Base-by-base conservation (phyloP, 37 sponge, comb jelly and placozoan genomes). In the Aphrocallistes beatrix region DNA sequence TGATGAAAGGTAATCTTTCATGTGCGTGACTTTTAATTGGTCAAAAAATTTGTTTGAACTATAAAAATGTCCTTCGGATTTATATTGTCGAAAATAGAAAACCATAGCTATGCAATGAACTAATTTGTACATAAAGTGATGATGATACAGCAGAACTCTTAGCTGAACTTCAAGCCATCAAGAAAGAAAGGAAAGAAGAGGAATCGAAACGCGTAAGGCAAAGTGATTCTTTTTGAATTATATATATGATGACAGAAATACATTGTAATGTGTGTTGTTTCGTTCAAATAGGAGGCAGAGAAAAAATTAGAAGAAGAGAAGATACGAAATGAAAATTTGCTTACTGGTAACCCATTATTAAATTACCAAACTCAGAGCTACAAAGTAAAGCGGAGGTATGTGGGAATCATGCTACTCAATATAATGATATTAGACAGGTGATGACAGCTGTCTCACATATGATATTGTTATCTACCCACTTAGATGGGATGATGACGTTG, bases 401-500 rank as follows among this genome's bases (percentile, higher is more conserved):
- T 47, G 17, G n/a, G n/a, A n/a, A n/a, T n/a, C n/a, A n/a, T n/a
- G n/a, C n/a, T n/a, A n/a, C n/a, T n/a, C n/a, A n/a, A n/a, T n/a
- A n/a, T n/a, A n/a, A n/a, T n/a, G n/a, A n/a, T n/a, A n/a, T n/a
- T n/a, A n/a, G n/a, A n/a, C n/a, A n/a, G n/a, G n/a, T n/a, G n/a
- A n/a, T n/a, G n/a, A n/a, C n/a, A n/a, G 45, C 13, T 42, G 6
- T 16, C 13, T 42, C 45, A 42, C 45, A 42, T 16, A 6, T 42
- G 6, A 16, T 42, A 42, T 13, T 6, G 45, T 42, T 42, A 38
- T 17, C 0, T 50, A 84, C 23, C 39, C 0, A 0, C 36, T 9
- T 50, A 97, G 98, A 37, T 97, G 98, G 98, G 98, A 97, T 86
- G 98, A 97, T 83, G 98, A 97, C 88, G 98, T 97, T 9, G 92